Percentiles rank a stretch among this genome's conserved stretches.
Evolutionary conservation across 2,113 vertebrate genomes (phyloP).

Genomic region (Misgurnus anguillicaudatus): DNA sequence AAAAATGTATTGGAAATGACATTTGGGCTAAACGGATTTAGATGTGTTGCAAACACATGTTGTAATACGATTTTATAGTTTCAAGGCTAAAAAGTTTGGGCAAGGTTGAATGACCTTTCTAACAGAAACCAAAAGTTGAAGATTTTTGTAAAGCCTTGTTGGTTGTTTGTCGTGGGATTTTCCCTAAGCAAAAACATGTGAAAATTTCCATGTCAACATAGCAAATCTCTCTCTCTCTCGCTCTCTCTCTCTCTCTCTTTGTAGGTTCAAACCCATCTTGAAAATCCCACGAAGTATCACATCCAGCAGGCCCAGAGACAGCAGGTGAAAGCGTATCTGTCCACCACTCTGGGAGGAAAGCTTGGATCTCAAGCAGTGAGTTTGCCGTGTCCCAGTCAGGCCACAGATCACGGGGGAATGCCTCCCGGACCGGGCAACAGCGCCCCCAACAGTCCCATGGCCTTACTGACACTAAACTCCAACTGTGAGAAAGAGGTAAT

Average conservation of each 20-base stretch:
- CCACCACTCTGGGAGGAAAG: slow-evolving; percentile 83
- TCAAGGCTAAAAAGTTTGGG: neutral
- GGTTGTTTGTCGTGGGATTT: neutral
- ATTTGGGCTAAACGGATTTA: neutral
- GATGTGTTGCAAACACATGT: neutral
- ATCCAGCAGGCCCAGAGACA: slow-evolving; percentile 97
- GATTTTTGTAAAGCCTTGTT: neutral
- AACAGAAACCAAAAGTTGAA: neutral
- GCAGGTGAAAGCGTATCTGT: slow-evolving; percentile 98
- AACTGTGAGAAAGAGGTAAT: slow-evolving; percentile 89
- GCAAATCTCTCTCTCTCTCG: neutral
- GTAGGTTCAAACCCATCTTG: slow-evolving; percentile 97
- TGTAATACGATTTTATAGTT: neutral
- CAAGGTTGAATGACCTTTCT: neutral
- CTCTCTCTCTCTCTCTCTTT: neutral
- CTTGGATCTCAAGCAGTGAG: slow-evolving; percentile 92
- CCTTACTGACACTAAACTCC: slow-evolving; percentile 93
- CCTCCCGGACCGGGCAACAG: slow-evolving; percentile 94
- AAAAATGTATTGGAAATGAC: neutral
- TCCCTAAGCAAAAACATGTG: neutral
- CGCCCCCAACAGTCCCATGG: slow-evolving; percentile 99
- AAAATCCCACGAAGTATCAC: slow-evolving; percentile 99
- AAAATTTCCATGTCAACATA: neutral
- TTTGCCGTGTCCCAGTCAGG: slow-evolving; percentile 91
- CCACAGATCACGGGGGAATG: slow-evolving; percentile 88